A percentile compares a stretch with the other conserved stretches of the same genome.
These are phyloP conservation scores for Siphonodentalium dalli DNA, from an alignment of 2,888 invertebrate genomes.

Conservation along the genomic window DNA sequence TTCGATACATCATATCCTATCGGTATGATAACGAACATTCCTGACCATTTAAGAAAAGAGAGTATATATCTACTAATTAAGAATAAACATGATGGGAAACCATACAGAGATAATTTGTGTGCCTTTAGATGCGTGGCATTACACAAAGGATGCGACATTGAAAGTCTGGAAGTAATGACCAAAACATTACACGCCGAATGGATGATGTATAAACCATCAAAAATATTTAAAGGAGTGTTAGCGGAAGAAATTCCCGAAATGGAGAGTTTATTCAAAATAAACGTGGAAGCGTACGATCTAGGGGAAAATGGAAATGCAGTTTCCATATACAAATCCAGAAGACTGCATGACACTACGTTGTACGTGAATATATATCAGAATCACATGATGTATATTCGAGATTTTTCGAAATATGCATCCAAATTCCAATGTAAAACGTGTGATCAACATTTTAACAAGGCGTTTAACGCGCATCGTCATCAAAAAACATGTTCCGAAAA, in stretches of 20 bases:
- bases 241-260: too few species aligned
- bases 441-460: not conserved
- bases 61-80: slow-evolving; percentile 9
- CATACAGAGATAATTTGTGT: slow-evolving; percentile 18
- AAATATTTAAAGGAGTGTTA: not conserved
- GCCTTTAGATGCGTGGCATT: slow-evolving; percentile 16
- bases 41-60: too few species aligned
- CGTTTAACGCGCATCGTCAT: not conserved
- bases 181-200: not conserved
- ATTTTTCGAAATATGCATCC: not conserved
- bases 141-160: not conserved
- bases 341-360: not conserved
- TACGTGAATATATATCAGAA: not conserved
- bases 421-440: not conserved
- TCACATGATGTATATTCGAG: not conserved
- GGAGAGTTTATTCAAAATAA: too few species aligned
- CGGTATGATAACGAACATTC: too few species aligned
- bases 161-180: not conserved
- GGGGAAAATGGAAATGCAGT: too few species aligned
- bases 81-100: not conserved
- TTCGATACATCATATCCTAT: too few species aligned
- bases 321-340: too few species aligned
- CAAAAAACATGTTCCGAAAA: not conserved
- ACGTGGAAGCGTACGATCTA: too few species aligned
- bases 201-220: not conserved